Conservation (phyloP, 2,888 invertebrate genomes). For the Bombyx huttoni region DNA sequence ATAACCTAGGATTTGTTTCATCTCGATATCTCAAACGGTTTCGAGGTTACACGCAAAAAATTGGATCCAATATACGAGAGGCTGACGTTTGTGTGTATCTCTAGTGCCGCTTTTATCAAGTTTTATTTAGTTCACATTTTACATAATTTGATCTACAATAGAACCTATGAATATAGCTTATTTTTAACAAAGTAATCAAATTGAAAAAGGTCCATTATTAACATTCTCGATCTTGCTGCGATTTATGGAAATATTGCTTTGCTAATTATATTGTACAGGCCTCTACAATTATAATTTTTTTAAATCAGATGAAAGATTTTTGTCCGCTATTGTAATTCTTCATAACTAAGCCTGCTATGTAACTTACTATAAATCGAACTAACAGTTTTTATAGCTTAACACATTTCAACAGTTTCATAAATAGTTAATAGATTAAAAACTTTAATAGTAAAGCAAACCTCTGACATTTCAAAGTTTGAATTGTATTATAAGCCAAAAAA, state of each 20-base stretch:
- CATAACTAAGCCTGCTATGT: too few species aligned
- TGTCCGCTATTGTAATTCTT: too few species aligned
- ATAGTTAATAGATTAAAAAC: too few species aligned
- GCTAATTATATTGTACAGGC: too few species aligned
- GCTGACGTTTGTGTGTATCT: background rate
- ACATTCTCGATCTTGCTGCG: too few species aligned
- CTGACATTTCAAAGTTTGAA: background rate
- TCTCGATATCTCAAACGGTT: slow-evolving; percentile 8
- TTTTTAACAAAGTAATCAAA: background rate
- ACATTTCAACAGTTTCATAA: too few species aligned
- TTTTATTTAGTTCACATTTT: background rate
- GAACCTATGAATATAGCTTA: background rate
- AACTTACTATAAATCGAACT: too few species aligned
- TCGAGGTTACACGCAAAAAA: slow-evolving; percentile 7
- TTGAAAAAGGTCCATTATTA: background rate
- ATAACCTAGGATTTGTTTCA: slow-evolving; percentile 8
- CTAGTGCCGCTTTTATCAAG: background rate
- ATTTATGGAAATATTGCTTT: too few species aligned
- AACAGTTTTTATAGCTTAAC: too few species aligned
- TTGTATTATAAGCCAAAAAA: background rate
- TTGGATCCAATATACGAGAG: slow-evolving; percentile 4
- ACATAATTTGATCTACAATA: background rate
- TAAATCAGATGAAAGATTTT: too few species aligned
- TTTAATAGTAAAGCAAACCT: too few species aligned
- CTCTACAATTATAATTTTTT: too few species aligned